These are phyloP conservation scores for Drosophila siamana DNA, from an alignment of 2,888 invertebrate genomes.

Conservation along the genomic window DNA sequence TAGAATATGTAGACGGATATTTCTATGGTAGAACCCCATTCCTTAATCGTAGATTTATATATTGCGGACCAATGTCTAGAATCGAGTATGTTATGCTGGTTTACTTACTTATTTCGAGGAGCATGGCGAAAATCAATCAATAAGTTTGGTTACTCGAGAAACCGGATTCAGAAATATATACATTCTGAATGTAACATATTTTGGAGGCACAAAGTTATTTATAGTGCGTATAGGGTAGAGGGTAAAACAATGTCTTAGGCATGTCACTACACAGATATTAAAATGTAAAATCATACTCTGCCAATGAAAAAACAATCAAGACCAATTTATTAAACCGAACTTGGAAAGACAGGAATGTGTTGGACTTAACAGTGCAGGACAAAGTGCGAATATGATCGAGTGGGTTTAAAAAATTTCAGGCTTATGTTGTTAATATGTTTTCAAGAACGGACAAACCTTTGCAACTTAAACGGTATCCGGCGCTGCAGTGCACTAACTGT, in stretches of 20 bases:
- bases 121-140: too few species aligned
- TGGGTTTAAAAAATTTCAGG: constrained; percentile 15
- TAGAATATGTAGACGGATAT: constrained; percentile 30
- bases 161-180: too few species aligned
- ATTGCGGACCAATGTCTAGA: too few species aligned
- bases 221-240: too few species aligned
- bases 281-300: too few species aligned
- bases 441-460: constrained; percentile 67
- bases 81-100: too few species aligned
- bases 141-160: too few species aligned
- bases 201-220: too few species aligned
- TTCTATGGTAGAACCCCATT: constrained; percentile 1
- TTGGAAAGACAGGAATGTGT: background rate
- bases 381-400: constrained; percentile 42
- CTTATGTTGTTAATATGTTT: constrained; percentile 10
- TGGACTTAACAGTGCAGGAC: constrained; percentile 49
- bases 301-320: background rate
- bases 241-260: background rate
- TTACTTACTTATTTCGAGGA: too few species aligned
- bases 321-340: background rate
- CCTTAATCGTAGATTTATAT: too few species aligned
- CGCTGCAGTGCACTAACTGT: constrained; percentile 58
- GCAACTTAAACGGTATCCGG: constrained; percentile 61
- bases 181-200: too few species aligned
- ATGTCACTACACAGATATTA: too few species aligned